Percentiles rank a stretch among this genome's conserved stretches.
Evolutionary conservation across 2,888 invertebrate genomes (phyloP).

Genomic region (Thereva unica): DNA sequence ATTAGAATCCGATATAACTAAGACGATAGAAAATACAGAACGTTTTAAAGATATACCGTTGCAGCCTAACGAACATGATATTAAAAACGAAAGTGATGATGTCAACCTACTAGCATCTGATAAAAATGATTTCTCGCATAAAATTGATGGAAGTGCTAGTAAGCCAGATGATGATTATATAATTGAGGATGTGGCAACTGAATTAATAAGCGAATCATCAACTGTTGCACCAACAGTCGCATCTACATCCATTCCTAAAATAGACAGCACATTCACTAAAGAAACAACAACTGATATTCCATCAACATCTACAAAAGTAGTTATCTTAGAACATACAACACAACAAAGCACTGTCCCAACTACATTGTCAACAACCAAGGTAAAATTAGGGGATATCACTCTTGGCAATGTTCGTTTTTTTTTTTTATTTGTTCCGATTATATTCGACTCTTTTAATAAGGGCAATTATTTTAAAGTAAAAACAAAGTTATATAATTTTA

Average conservation of each 20-base stretch:
- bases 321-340: conserved; percentile 43
- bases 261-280: conserved; percentile 33
- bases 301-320: conserved; percentile 41
- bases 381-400: conserved; percentile 33
- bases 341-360: conserved; percentile 43
- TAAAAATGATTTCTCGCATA: conserved; percentile 10
- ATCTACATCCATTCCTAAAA: conserved; percentile 22
- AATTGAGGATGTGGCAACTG: conserved; percentile 39
- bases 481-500: too few relatives aligned
- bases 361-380: conserved; percentile 43
- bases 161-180: conserved; percentile 40
- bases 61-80: conserved; percentile 40
- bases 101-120: neutral
- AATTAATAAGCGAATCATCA: conserved; percentile 12
- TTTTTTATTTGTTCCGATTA: neutral
- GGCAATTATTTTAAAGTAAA: too few relatives aligned
- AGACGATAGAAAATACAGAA: conserved; percentile 58
- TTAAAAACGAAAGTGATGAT: conserved; percentile 4
- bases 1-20: conserved; percentile 57
- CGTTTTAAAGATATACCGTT: conserved; percentile 52
- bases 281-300: conserved; percentile 27
- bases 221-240: conserved; percentile 9
- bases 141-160: conserved; percentile 13
- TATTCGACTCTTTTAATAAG: neutral
- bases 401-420: neutral